These are phyloP conservation scores for Sebastes glaucus DNA, from an alignment of 2,797 vertebrate species.

Conservation along the genomic window DNA sequence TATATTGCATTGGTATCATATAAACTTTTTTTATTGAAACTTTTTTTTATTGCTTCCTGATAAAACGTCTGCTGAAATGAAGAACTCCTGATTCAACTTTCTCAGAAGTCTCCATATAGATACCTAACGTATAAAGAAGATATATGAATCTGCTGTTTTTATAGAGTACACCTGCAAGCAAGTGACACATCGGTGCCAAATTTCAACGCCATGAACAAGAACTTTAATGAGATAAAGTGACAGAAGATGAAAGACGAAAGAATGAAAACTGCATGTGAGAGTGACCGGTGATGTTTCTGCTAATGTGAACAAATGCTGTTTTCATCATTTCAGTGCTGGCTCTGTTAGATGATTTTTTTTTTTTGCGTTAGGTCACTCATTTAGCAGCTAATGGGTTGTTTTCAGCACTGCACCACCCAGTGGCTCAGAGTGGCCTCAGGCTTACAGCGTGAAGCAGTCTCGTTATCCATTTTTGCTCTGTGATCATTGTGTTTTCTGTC, in stretches of 20 bases:
- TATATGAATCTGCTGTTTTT: neutral
- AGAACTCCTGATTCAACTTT: neutral
- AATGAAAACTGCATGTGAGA: neutral
- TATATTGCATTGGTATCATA: neutral
- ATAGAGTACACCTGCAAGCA: neutral
- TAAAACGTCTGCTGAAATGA: neutral
- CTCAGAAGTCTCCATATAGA: neutral
- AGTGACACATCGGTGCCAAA: neutral
- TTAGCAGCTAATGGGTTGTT: conserved; percentile 44
- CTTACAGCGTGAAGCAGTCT: conserved; percentile 32
- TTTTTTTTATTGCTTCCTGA: neutral
- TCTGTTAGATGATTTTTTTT: conserved; percentile 12
- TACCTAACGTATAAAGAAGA: neutral
- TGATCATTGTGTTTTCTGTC: conserved; percentile 29
- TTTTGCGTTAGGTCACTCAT: conserved; percentile 20
- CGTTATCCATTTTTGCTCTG: conserved; percentile 35
- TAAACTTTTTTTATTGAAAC: neutral
- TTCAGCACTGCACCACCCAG: conserved; percentile 57
- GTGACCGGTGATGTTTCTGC: conserved; percentile 13
- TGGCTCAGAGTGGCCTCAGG: conserved; percentile 48
- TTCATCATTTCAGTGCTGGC: conserved; percentile 15
- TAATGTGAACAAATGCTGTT: conserved; percentile 29
- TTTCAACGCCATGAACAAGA: neutral
- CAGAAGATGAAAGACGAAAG: conserved; percentile 7
- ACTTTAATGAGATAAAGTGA: neutral